A percentile compares a stretch with the other conserved stretches of the same genome.
Evolutionary conservation across 2,888 invertebrate species (phyloP).

Genomic region (Acanthosepion pharaonis): DNA sequence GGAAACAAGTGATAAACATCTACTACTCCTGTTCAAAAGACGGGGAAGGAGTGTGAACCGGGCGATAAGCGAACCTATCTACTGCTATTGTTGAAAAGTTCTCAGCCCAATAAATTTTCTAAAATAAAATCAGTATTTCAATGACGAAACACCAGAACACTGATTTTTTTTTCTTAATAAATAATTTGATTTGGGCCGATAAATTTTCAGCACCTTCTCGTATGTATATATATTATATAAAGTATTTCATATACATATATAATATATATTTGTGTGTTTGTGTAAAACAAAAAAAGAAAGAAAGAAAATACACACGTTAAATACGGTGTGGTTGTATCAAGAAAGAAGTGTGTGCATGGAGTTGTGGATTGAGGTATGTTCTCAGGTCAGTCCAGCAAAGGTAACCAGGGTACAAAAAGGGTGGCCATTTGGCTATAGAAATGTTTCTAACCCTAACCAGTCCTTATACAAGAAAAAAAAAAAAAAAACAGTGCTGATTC

Average conservation of each 20-base stretch:
- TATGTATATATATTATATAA: not conserved
- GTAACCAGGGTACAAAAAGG: constrained; percentile 33
- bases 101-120: too few relatives aligned
- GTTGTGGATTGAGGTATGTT: not conserved
- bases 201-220: too few relatives aligned
- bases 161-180: too few relatives aligned
- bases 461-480: too few relatives aligned
- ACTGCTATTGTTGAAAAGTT: too few relatives aligned
- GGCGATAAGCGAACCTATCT: too few relatives aligned
- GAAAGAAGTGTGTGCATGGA: not conserved
- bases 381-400: not conserved
- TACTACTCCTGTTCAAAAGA: too few relatives aligned
- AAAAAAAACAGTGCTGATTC: not conserved
- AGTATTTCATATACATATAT: not conserved
- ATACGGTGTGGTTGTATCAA: not conserved
- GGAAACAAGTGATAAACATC: too few relatives aligned
- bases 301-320: not conserved
- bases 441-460: not conserved
- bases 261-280: not conserved
- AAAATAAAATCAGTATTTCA: too few relatives aligned
- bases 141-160: too few relatives aligned
- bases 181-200: not conserved
- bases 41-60: too few relatives aligned
- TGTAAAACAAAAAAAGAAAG: not conserved
- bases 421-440: not conserved